A percentile compares a stretch with the other conserved stretches of the same genome.
These are phyloP conservation scores for Chamaea fasciata DNA, from an alignment of 2,113 vertebrate genomes.

Conservation along the genomic window DNA sequence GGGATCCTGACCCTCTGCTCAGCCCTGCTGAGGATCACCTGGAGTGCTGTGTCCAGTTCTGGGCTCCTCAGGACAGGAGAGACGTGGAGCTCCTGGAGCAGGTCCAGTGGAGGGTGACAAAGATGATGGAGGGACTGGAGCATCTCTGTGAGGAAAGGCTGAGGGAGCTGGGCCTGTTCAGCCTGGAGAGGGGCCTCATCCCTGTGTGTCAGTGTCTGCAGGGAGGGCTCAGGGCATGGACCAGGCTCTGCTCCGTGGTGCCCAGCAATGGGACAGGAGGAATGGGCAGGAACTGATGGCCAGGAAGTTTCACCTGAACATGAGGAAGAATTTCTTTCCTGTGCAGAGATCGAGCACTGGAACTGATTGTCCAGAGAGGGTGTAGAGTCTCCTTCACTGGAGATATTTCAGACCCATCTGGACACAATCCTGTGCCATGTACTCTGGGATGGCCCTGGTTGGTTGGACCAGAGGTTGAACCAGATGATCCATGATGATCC, in stretches of 20 bases:
- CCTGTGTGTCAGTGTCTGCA: background rate
- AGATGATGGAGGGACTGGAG: background rate
- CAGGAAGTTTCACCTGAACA: background rate
- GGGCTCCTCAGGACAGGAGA: background rate
- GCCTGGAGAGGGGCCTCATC: fast-evolving
- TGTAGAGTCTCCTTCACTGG: background rate
- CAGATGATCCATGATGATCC: too few relatives aligned
- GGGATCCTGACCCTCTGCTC: background rate
- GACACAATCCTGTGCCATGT: background rate
- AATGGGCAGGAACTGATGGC: fast-evolving
- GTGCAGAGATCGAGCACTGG: fast-evolving
- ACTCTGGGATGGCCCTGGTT: background rate
- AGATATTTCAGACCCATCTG: fast-evolving
- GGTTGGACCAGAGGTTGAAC: background rate
- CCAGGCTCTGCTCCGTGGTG: fast-evolving
- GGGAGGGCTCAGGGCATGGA: background rate
- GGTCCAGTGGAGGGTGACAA: fast-evolving
- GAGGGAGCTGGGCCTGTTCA: background rate
- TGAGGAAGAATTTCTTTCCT: background rate
- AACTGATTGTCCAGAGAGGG: background rate
- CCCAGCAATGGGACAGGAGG: background rate
- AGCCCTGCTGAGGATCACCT: background rate
- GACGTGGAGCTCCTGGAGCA: fast-evolving
- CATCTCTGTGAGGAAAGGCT: background rate
- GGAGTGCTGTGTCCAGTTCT: background rate